Conservation (phyloP, 1,140 invertebrate species). For the Dufourea novaeangliae region DNA sequence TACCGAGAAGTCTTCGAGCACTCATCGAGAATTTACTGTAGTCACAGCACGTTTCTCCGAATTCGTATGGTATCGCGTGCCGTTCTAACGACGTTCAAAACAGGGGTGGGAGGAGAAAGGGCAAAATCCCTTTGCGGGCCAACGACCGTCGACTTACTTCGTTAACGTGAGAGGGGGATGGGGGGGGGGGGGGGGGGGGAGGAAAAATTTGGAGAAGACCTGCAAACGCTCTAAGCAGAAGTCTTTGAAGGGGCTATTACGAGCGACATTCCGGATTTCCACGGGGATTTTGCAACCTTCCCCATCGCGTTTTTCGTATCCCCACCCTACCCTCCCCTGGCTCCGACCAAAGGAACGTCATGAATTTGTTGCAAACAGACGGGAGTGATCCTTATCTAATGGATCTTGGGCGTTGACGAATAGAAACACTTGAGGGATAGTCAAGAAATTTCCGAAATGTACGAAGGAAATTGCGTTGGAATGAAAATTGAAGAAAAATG, state of each 20-base stretch:
- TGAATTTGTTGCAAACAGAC: too few relatives aligned
- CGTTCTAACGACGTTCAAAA: not conserved
- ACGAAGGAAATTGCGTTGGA: too few relatives aligned
- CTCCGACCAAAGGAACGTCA: not conserved
- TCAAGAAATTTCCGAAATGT: too few relatives aligned
- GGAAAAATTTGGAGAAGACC: constrained; percentile 69
- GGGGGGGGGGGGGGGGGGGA: too few relatives aligned
- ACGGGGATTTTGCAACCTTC: too few relatives aligned
- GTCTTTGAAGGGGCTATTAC: constrained; percentile 75
- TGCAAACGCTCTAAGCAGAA: constrained; percentile 73
- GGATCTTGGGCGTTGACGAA: too few relatives aligned
- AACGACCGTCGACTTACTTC: constrained; percentile 65
- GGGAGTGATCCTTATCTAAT: too few relatives aligned
- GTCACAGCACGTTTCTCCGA: not conserved
- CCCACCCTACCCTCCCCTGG: too few relatives aligned
- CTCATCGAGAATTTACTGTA: not conserved
- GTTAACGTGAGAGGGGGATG: too few relatives aligned
- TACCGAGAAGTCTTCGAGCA: too few relatives aligned
- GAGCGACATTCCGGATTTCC: constrained; percentile 59
- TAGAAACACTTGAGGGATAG: too few relatives aligned
- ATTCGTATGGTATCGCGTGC: not conserved
- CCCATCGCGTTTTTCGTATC: constrained; percentile 27
- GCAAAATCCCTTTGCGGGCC: constrained; percentile 55
- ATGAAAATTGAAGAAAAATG: too few relatives aligned
- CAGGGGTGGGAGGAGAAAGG: constrained; percentile 9